Base-by-base conservation (phyloP, 2,113 vertebrate species). In the Lanius collurio region DNA sequence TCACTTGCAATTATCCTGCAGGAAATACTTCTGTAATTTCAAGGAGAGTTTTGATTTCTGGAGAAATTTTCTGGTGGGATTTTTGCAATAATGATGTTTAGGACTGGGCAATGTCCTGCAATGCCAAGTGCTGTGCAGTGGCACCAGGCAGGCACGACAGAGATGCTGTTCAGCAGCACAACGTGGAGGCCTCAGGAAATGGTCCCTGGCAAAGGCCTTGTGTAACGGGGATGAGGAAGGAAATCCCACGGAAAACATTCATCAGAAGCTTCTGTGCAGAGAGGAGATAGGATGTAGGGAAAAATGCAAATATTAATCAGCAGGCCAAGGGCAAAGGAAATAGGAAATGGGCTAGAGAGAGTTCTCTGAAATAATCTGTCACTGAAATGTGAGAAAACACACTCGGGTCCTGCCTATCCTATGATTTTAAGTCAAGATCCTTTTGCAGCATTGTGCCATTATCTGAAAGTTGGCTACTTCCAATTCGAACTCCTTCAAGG, bases 251-350 rank as follows among this genome's bases (percentile, higher is more conserved):
- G 96, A 98, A 98, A 98, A 95, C 93, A 28, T 89, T 93, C 93
- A 95, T 87, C 92, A 96, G 78, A 37, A 73, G 90, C 97, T 98
- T 98, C 97, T 89, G 13, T 44, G 56, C 76, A 78, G 56, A 93
- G 73, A 83, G 90, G 65, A 96, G 87, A 90, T 76, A 53, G 4
- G 44, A 5, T 94, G 87, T 15, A 80, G 90, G 83, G 70, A 79
- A 97, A 97, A 97, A 97, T 95, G 82, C 94, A 96, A 97, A 95
- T 83, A 95, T 95, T 97, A 92, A 90, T 96, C 88, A 96, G 95
- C 93, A 97, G 92, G 87, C 67, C 90, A 91, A 96, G 74, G 90
- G 86, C 94, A 92, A 87, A 96, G 95, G 95, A 96, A 94, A 96
- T 41, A 97, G 96, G 96, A 98, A 96, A 65, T 60, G 39, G 94